phyloP scores from a whole-genome alignment of 2,113 vertebrate species.

The Ornithorhynchus anatinus region DNA sequence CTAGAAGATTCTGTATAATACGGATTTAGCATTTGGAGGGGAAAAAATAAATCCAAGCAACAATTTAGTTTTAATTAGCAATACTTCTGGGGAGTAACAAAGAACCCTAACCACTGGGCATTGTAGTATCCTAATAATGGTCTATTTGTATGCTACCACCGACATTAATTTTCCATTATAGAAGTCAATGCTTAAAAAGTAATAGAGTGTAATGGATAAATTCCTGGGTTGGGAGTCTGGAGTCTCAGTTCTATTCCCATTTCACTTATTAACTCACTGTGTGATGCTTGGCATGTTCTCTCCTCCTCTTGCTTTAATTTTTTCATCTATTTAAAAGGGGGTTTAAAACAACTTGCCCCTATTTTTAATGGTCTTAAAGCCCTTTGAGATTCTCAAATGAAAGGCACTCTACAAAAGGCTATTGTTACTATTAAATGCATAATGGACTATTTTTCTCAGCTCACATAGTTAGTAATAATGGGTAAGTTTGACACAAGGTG shows the following conservation, averaged over 20 bases:
- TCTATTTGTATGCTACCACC: neutral
- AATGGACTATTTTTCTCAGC: conserved; percentile 45
- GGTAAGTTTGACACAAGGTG: conserved; percentile 41
- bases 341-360: neutral
- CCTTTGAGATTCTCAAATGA: neutral
- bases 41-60: too few species aligned
- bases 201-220: neutral
- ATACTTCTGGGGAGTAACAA: neutral
- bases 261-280: neutral
- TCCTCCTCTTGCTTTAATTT: neutral
- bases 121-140: neutral
- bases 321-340: neutral
- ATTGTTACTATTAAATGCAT: conserved; percentile 3
- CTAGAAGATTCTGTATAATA: too few species aligned
- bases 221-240: neutral
- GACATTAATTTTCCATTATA: too few species aligned
- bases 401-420: neutral
- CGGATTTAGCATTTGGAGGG: too few species aligned
- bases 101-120: neutral
- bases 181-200: neutral
- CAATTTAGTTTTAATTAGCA: too few species aligned
- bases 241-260: neutral
- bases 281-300: neutral
- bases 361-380: neutral
- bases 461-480: conserved; percentile 21